Conservation (phyloP, 1,140 invertebrate species). For the Sarcophaga peregrina region DNA sequence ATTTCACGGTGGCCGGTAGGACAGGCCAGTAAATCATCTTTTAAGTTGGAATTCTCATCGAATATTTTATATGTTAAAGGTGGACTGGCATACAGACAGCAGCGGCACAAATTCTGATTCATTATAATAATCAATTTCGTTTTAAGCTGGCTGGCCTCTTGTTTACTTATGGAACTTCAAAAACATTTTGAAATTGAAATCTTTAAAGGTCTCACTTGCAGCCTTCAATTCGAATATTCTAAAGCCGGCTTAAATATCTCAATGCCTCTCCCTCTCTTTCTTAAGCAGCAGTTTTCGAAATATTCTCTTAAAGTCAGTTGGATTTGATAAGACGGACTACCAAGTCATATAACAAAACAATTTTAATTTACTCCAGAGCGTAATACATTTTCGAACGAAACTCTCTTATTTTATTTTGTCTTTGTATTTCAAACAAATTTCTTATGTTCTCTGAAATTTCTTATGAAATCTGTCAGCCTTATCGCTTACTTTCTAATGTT, state of each 20-base stretch:
- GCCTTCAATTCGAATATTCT: not conserved
- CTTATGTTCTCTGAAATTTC: too few species aligned
- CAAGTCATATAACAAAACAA: too few species aligned
- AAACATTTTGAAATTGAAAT: conserved; percentile 2
- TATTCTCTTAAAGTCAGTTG: too few species aligned
- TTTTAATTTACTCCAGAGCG: too few species aligned
- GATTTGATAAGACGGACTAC: too few species aligned
- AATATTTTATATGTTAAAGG: conserved; percentile 51
- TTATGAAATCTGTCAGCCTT: too few species aligned
- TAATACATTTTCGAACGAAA: too few species aligned
- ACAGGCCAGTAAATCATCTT: conserved; percentile 49
- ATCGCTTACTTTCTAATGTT: too few species aligned
- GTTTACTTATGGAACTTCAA: not conserved
- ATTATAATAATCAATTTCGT: not conserved
- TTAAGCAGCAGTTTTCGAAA: not conserved
- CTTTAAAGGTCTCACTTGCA: not conserved
- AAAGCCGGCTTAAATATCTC: not conserved
- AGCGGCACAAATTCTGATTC: conserved; percentile 52
- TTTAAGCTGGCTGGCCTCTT: not conserved
- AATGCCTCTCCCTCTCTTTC: not conserved
- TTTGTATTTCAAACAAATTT: too few species aligned
- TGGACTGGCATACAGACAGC: conserved; percentile 57
- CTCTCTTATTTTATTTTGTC: too few species aligned
- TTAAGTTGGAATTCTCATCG: conserved; percentile 47
- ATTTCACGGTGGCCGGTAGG: conserved; percentile 49